phyloP scores from a whole-genome alignment of 2,888 invertebrate genomes.

The Gastrophysa polygoni region DNA sequence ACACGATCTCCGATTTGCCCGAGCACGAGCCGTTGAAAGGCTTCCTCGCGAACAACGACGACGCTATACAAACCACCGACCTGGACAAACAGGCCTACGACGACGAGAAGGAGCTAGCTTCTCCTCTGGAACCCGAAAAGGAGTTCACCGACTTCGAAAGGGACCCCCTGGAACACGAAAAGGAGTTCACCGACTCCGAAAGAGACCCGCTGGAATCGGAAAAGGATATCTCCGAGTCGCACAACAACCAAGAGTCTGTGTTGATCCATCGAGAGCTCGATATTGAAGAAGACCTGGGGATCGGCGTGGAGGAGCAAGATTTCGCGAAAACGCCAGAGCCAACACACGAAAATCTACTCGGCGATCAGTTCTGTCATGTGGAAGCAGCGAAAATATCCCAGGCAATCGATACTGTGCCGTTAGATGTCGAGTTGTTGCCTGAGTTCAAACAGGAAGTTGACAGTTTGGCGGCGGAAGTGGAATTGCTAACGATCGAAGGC shows the following conservation, averaged over 20 bases:
- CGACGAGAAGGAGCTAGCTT: constrained; percentile 48
- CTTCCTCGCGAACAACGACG: constrained; percentile 39
- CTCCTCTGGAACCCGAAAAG: constrained; percentile 41
- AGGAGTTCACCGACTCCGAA: background rate
- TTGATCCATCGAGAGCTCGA: background rate
- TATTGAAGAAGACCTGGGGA: background rate
- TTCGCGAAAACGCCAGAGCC: constrained; percentile 35
- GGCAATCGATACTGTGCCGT: constrained; percentile 19
- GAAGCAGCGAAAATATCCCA: background rate
- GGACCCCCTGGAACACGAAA: background rate
- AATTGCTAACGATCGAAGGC: constrained; percentile 9
- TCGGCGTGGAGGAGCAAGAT: constrained; percentile 30
- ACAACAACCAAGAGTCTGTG: background rate
- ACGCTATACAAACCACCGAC: constrained; percentile 47
- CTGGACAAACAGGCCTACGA: constrained; percentile 45
- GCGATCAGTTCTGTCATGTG: constrained; percentile 25
- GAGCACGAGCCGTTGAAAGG: constrained; percentile 43
- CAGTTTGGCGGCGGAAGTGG: constrained; percentile 13
- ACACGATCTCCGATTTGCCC: constrained; percentile 49
- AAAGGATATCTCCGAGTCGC: too few species aligned
- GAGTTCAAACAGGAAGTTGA: background rate
- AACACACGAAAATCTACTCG: constrained; percentile 31
- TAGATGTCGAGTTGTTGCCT: constrained; percentile 22
- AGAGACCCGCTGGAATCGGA: background rate
- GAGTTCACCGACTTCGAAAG: constrained; percentile 20